A percentile compares a stretch with the other conserved stretches of the same genome.
Conservation (phyloP, 2,888 invertebrate genomes). For the Catocala nupta region DNA sequence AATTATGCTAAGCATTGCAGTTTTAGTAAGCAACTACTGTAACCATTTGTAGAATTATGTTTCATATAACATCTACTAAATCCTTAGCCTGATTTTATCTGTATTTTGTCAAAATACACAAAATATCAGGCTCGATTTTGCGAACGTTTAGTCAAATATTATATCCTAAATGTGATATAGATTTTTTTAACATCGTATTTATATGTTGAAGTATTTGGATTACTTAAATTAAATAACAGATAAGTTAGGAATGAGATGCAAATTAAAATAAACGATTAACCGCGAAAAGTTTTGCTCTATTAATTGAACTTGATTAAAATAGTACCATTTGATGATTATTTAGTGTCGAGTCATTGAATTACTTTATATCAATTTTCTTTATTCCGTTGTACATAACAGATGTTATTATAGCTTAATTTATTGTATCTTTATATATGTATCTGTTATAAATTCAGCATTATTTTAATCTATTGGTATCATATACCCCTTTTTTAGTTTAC, state of each 20-base stretch:
- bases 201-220: neutral
- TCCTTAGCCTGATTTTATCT: too few relatives aligned
- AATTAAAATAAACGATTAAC: slow-evolving; percentile 17
- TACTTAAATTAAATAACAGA: neutral
- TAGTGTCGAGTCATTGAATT: slow-evolving; percentile 21
- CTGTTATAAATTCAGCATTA: too few relatives aligned
- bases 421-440: too few relatives aligned
- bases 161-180: neutral
- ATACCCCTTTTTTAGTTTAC: too few relatives aligned
- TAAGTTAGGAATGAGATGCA: slow-evolving; percentile 23
- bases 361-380: slow-evolving; percentile 15
- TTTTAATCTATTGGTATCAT: too few relatives aligned
- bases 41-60: too few relatives aligned
- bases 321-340: slow-evolving; percentile 19
- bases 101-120: too few relatives aligned
- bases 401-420: neutral
- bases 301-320: slow-evolving; percentile 29
- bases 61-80: too few relatives aligned
- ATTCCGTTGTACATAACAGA: slow-evolving; percentile 5
- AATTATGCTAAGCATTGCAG: neutral
- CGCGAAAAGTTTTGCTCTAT: slow-evolving; percentile 39
- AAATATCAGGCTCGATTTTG: neutral
- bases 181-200: neutral
- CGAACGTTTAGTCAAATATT: too few relatives aligned
- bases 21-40: neutral